Conservation (phyloP, 2,888 invertebrate genomes). For the Cantharis flavilabris region DNA sequence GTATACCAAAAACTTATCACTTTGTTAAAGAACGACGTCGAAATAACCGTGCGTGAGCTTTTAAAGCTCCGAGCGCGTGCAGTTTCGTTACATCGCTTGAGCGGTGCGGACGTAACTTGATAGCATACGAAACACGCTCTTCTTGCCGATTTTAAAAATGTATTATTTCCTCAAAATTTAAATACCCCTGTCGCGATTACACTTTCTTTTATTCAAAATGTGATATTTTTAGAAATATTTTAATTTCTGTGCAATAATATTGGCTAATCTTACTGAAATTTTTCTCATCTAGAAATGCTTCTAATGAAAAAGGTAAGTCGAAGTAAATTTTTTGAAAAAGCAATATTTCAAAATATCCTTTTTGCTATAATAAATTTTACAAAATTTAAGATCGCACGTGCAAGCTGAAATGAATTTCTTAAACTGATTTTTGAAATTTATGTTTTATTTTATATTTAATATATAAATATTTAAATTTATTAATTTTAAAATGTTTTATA, state of each 20-base stretch:
- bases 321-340: background rate
- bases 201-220: background rate
- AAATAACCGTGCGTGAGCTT: conserved; percentile 26
- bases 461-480: too few relatives aligned
- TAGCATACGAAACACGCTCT: conserved; percentile 7
- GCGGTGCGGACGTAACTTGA: conserved; percentile 8
- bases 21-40: conserved; percentile 28
- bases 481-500: too few relatives aligned
- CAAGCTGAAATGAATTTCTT: too few relatives aligned
- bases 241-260: conserved; percentile 6
- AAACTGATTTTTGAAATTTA: too few relatives aligned
- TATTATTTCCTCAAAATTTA: background rate
- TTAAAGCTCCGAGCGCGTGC: conserved; percentile 26
- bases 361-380: too few relatives aligned
- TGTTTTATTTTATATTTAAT: too few relatives aligned
- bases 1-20: conserved; percentile 21
- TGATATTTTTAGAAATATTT: background rate
- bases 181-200: background rate
- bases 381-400: too few relatives aligned
- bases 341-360: too few relatives aligned
- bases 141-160: background rate
- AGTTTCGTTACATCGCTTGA: conserved; percentile 19
- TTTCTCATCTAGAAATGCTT: background rate
- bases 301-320: conserved; percentile 26
- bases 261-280: background rate